Base-by-base conservation (phyloP, 2,888 invertebrate genomes). In the Capitulum mitella region DNA sequence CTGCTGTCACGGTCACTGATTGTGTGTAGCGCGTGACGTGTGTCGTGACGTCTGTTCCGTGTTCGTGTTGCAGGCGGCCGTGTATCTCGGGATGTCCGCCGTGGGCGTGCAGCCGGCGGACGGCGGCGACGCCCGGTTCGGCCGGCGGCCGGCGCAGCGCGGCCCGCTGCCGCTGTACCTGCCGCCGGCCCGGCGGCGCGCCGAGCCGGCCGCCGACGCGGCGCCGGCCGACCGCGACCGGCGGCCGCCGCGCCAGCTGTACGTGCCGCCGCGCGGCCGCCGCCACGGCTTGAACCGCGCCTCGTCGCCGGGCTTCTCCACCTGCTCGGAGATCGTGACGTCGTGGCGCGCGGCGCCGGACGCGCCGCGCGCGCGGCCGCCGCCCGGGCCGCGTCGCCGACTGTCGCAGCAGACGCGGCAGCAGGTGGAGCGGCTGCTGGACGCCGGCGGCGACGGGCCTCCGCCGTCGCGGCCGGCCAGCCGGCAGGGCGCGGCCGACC, bases 191-290 rank as follows among this genome's bases (percentile, higher is more conserved):
- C 64, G 19, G 19, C 16, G 64, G 10, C 14, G 16, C 34, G 19
- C 64, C 29, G 32, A 1, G 22, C 22, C 40, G 26, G 37, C 70
- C 22, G 32, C 1, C 12, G 70, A 29, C 6, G 32, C 37, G 6
- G 19, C 29, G 3, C 19, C n/a, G 43, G 64, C 32, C 0, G 78
- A 78, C 8, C 78, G 78, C 0, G 78, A 78, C 8, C 78, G 78
- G 37, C 29, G 58, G 22, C 64, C 78, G 37, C 40, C 80, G 6
- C 80, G 81, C 32, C 81, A 81, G 74, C 74, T 80, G 26, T 58
- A 81, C 80, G 74, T 80, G 70, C 79, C 58, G 46, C 79, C 80
- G n/a, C 70, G 70, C 70, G 70, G 70, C 70, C 37, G 70, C 3
- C 70, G 70, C 6, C 29, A 1, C 70, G 70, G 70, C 40, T 10